phyloP scores from a whole-genome alignment of 2,113 vertebrate species.

The Catagonus wagneri region DNA sequence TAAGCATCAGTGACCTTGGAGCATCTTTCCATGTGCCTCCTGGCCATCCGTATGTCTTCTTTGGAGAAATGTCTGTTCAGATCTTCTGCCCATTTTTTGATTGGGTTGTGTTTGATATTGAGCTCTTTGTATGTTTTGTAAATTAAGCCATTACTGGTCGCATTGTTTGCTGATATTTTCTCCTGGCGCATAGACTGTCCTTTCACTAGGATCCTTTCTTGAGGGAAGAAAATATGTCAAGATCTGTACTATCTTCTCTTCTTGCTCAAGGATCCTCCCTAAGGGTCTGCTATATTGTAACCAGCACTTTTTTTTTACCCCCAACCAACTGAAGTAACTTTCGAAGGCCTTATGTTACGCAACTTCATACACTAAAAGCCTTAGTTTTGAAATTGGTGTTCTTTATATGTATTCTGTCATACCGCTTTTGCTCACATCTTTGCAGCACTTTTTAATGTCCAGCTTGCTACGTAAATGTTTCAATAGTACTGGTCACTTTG shows the following conservation, averaged over 20 bases:
- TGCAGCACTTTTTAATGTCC: not conserved
- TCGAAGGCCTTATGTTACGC: fast-evolving
- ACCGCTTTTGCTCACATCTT: not conserved
- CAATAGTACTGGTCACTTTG: fast-evolving
- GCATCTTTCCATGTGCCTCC: not conserved
- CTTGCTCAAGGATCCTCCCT: not conserved
- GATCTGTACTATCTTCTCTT: not conserved
- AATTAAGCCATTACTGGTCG: not conserved
- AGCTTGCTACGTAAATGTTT: fast-evolving
- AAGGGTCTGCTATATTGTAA: no score
- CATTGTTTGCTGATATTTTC: not conserved
- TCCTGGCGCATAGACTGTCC: not conserved
- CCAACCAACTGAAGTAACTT: not conserved
- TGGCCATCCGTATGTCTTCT: not conserved
- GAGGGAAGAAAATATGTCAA: not conserved
- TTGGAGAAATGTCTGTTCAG: not conserved
- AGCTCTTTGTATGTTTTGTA: not conserved
- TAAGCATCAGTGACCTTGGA: not conserved
- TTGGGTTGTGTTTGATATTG: not conserved
- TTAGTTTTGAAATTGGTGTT: not conserved
- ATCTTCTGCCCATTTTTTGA: not conserved
- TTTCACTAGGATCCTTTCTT: not conserved
- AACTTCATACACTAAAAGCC: no score
- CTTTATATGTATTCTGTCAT: not conserved
- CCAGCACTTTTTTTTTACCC: not conserved